Base-by-base conservation (phyloP, 2,797 vertebrate species). In the Chiloscyllium punctatum region DNA sequence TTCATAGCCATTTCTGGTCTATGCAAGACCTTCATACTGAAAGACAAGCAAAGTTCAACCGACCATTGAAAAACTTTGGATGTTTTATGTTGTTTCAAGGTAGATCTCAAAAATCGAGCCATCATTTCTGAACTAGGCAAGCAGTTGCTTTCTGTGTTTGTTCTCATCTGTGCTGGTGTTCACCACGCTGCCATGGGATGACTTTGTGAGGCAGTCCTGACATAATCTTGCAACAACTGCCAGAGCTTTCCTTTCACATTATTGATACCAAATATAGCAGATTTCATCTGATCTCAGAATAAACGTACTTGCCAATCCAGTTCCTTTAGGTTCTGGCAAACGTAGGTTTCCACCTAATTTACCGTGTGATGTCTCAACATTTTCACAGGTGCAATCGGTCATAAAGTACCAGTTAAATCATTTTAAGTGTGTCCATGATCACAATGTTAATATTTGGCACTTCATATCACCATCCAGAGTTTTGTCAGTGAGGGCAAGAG, bases 261-360 rank as follows among this genome's bases (percentile, higher is more conserved):
- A 42, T 30, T 30, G 42, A 48, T 48, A 48, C 42, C 1, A 48
- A 48, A 48, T 48, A 48, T 48, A 48, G 42, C 42, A 48, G 30
- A 27, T 94, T 72, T 4, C 27, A 9, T 69, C 42, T 72, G 37
- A 42, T 33, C 42, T 66, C 4, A 13, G 68, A 94, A 33, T 1
- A 74, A 16, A 97, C 98, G 97, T 96, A 98, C 98, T 95, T 97
- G 96, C 96, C 97, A 96, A 98, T 97, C 62, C 42, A 48, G 97
- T 97, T 0, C 95, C 72, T 95, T 95, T 97, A 53, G 97, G 97
- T 96, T 97, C 97, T 0, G 96, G 94, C 1, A 97, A 97, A 95
- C 96, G 97, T 79, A 96, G 96, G 95, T 84, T 96, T 95, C 96
- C 96, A 48, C 95, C 96, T 27, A 97, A 97, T 96, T 97, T 97